Conservation (phyloP, 2,888 invertebrate genomes). For the Aleiodes leptofemur region DNA sequence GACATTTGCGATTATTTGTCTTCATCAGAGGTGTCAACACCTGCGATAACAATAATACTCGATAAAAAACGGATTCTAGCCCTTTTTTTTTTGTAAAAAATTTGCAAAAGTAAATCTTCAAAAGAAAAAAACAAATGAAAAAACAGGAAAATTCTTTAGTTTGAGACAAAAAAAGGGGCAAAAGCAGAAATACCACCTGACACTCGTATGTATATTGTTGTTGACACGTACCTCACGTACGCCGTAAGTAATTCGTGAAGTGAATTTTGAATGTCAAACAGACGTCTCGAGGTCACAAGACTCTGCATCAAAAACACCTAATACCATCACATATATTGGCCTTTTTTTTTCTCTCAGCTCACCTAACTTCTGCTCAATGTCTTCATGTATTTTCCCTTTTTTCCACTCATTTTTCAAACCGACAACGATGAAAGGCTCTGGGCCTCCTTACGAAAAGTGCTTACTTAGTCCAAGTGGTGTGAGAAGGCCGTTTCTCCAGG, state of each 20-base stretch:
- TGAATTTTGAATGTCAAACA: constrained; percentile 62
- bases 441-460: constrained; percentile 9
- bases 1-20: constrained; percentile 28
- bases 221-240: constrained; percentile 66
- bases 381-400: constrained; percentile 30
- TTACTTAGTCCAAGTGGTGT: constrained; percentile 29
- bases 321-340: constrained; percentile 44
- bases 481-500: constrained; percentile 38
- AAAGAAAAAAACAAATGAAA: no score
- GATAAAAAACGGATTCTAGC: neutral
- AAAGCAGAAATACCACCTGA: neutral
- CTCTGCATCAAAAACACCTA: constrained; percentile 5
- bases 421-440: constrained; percentile 14
- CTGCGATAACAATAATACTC: neutral
- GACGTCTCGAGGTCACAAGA: constrained; percentile 48
- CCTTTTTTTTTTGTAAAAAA: constrained; percentile 3
- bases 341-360: constrained; percentile 31
- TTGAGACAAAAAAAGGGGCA: neutral
- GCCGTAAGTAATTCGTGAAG: constrained; percentile 68
- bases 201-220: neutral
- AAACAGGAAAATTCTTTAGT: neutral
- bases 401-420: constrained; percentile 1
- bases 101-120: neutral
- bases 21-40: neutral
- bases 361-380: constrained; percentile 14